These are phyloP conservation scores for Aspidiotus rigidus DNA, from an alignment of 2,888 invertebrate genomes.

Conservation along the genomic window DNA sequence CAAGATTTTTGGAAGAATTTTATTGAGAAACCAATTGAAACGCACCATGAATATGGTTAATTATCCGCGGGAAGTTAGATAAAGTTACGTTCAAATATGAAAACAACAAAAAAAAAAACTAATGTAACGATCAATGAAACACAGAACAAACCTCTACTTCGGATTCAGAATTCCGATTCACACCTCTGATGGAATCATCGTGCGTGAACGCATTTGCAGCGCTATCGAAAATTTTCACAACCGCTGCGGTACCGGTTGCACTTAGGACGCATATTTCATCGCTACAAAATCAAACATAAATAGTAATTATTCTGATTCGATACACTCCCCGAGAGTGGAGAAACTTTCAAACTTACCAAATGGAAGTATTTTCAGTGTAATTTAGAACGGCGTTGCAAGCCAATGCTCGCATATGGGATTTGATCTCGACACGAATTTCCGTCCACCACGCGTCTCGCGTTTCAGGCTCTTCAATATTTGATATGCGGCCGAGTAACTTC, in stretches of 20 bases:
- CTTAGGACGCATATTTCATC: conserved; percentile 92
- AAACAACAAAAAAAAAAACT: too few relatives aligned
- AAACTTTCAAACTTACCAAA: conserved; percentile 57
- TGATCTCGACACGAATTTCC: conserved; percentile 86
- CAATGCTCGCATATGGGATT: conserved; percentile 83
- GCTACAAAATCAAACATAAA: conserved; percentile 47
- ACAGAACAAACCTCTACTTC: conserved; percentile 15
- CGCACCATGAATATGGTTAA: too few relatives aligned
- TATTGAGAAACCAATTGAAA: too few relatives aligned
- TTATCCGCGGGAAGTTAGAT: too few relatives aligned
- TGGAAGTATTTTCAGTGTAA: conserved; percentile 83
- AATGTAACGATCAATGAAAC: too few relatives aligned
- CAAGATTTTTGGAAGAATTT: too few relatives aligned
- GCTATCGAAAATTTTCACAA: conserved; percentile 33
- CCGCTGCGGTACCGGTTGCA: conserved; percentile 85
- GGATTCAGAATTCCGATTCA: conserved; percentile 5
- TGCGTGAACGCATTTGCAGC: background rate
- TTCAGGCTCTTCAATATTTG: conserved; percentile 80
- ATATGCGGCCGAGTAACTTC: conserved; percentile 69
- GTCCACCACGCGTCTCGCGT: conserved; percentile 95
- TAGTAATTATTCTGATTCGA: background rate
- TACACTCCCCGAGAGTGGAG: background rate
- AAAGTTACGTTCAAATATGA: too few relatives aligned
- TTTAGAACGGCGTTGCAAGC: conserved; percentile 91
- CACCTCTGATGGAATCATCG: background rate